These are phyloP conservation scores for Pentalonia nigronervosa DNA, from an alignment of 1,140 invertebrate species.

Conservation along the genomic window DNA sequence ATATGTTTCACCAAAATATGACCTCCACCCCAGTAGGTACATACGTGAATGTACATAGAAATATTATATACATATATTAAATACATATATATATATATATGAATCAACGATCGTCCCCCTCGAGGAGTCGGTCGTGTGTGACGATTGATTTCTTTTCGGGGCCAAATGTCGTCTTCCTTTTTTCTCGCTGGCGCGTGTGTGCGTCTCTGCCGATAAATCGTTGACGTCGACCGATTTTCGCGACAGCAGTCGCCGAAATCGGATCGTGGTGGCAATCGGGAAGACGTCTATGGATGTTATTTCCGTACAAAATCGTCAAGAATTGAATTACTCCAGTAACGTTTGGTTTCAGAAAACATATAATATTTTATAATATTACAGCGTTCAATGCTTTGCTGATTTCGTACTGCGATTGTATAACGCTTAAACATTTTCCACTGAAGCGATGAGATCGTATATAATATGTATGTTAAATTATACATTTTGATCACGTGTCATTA, in stretches of 20 bases:
- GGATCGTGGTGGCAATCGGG: background rate
- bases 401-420: background rate
- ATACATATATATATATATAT: background rate
- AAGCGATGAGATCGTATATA: too few species aligned
- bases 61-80: background rate
- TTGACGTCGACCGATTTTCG: background rate
- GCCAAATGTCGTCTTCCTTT: slow-evolving; percentile 21
- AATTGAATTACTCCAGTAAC: background rate
- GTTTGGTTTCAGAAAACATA: background rate
- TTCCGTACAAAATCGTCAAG: background rate
- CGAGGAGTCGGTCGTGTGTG: slow-evolving; percentile 46
- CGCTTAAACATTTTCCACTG: too few species aligned
- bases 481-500: too few species aligned
- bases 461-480: too few species aligned
- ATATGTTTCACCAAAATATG: slow-evolving; percentile 43
- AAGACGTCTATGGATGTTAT: background rate
- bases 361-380: background rate
- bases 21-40: slow-evolving; percentile 9
- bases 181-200: background rate
- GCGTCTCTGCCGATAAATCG: background rate
- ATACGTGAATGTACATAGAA: background rate
- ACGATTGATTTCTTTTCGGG: slow-evolving; percentile 54
- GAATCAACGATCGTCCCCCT: slow-evolving; percentile 1
- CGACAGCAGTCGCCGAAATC: background rate
- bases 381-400: background rate